Percentiles rank a stretch among this genome's conserved stretches.
Conservation (phyloP, 2,888 invertebrate genomes). For the Aporophyla lueneburgensis region DNA sequence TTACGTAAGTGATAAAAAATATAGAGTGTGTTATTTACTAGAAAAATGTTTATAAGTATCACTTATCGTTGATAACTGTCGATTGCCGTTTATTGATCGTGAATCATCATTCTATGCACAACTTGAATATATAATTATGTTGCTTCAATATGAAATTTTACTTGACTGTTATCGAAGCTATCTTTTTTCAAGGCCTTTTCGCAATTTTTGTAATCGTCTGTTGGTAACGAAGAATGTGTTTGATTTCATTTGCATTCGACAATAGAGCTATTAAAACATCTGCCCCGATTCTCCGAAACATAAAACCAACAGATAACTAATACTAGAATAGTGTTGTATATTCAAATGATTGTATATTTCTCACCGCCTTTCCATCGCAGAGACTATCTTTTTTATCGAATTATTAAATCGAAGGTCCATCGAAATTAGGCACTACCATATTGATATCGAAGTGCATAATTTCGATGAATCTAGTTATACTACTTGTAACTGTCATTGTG, state of each 20-base stretch:
- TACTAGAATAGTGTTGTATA: not conserved
- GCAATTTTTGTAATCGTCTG: conserved; percentile 14
- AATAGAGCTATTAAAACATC: not conserved
- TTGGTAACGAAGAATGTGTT: conserved; percentile 17
- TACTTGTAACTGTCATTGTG: not conserved
- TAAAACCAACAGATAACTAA: not conserved
- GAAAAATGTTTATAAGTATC: conserved; percentile 51
- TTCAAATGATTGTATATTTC: not conserved
- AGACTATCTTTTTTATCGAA: no score
- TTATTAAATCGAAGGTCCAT: not conserved
- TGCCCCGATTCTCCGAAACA: not conserved
- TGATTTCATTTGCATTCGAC: not conserved
- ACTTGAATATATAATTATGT: conserved; percentile 30
- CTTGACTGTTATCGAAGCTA: conserved; percentile 22
- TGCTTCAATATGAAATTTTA: conserved; percentile 31
- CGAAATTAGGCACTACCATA: not conserved
- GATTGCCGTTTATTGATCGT: conserved; percentile 39
- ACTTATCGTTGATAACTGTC: conserved; percentile 51
- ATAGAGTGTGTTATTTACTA: conserved; percentile 52
- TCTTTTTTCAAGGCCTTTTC: conserved; percentile 34
- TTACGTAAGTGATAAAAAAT: conserved; percentile 61
- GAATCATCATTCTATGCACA: conserved; percentile 44
- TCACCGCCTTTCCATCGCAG: no score
- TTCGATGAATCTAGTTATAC: not conserved
- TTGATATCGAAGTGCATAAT: no score